A percentile compares a stretch with the other conserved stretches of the same genome.
Evolutionary conservation across 2,888 invertebrate species (phyloP).

Genomic region (Spodoptera littoralis): DNA sequence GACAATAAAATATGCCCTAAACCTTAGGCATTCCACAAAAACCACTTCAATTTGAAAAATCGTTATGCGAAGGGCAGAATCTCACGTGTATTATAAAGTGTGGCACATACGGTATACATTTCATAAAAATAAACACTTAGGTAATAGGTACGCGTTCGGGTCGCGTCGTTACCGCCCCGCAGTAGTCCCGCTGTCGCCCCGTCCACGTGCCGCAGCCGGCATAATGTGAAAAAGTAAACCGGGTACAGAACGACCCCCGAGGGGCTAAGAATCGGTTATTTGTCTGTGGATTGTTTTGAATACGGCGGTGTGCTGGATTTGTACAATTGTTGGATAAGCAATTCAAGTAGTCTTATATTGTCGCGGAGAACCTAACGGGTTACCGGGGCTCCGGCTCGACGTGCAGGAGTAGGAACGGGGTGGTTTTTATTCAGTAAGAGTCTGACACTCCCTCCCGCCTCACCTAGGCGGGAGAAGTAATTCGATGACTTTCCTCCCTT

Average conservation of each 20-base stretch:
- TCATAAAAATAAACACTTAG: conserved; percentile 85
- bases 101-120: conserved; percentile 70
- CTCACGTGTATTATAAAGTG: conserved; percentile 73
- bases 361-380: no score
- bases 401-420: no score
- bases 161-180: conserved; percentile 47
- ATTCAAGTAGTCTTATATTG: neutral
- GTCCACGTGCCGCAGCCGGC: conserved; percentile 54
- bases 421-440: no score
- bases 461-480: no score
- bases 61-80: conserved; percentile 60
- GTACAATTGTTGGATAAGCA: conserved; percentile 57
- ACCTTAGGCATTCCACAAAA: conserved; percentile 33
- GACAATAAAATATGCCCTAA: conserved; percentile 38
- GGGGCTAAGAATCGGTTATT: conserved; percentile 85
- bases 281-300: conserved; percentile 86
- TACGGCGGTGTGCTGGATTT: conserved; percentile 67
- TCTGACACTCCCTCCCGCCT: no score
- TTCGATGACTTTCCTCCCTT: no score
- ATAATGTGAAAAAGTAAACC: conserved; percentile 84
- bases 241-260: conserved; percentile 80
- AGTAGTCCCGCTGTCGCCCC: conserved; percentile 47
- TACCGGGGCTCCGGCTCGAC: no score
- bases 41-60: conserved; percentile 60
- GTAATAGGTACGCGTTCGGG: conserved; percentile 78